Evolutionary conservation across 2,113 vertebrate species (phyloP).

Genomic region (Thymallus thymallus): DNA sequence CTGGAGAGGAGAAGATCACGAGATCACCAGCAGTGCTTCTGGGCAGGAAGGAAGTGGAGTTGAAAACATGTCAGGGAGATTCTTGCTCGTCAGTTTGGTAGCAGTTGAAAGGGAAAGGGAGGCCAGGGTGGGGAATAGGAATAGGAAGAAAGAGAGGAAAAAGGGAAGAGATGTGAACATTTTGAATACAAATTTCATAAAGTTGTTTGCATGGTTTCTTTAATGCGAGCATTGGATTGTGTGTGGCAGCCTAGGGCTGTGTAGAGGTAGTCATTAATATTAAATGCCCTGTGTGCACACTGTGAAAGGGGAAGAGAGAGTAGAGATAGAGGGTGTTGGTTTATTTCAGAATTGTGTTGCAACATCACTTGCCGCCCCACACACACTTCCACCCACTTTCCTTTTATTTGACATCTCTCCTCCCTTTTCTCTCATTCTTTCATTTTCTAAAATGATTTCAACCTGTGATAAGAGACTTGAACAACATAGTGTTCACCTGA

Average conservation of each 20-base stretch:
- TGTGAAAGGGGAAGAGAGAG: constrained; percentile 35
- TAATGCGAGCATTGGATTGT: constrained; percentile 71
- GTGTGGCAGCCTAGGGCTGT: constrained; percentile 70
- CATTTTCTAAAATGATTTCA: not conserved
- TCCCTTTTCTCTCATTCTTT: not conserved
- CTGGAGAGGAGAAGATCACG: constrained; percentile 64
- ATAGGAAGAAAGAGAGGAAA: constrained; percentile 54
- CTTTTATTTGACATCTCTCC: not conserved
- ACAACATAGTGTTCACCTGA: too few relatives aligned
- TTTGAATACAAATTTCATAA: constrained; percentile 81
- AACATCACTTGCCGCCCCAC: constrained; percentile 43
- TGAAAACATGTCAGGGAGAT: constrained; percentile 66
- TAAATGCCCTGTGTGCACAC: constrained; percentile 61
- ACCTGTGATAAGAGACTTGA: not conserved
- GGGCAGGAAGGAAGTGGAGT: constrained; percentile 79
- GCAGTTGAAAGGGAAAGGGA: constrained; percentile 46
- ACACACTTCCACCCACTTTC: constrained; percentile 33
- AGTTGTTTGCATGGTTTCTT: constrained; percentile 72
- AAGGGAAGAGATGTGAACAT: constrained; percentile 69
- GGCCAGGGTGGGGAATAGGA: constrained; percentile 60
- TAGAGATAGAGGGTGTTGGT: constrained; percentile 32
- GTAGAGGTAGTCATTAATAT: constrained; percentile 75
- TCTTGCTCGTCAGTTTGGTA: constrained; percentile 73
- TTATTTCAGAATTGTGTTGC: constrained; percentile 55
- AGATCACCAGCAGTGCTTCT: constrained; percentile 70